phyloP scores from a whole-genome alignment of 2,797 vertebrate genomes.

The Darevskia mixta region DNA sequence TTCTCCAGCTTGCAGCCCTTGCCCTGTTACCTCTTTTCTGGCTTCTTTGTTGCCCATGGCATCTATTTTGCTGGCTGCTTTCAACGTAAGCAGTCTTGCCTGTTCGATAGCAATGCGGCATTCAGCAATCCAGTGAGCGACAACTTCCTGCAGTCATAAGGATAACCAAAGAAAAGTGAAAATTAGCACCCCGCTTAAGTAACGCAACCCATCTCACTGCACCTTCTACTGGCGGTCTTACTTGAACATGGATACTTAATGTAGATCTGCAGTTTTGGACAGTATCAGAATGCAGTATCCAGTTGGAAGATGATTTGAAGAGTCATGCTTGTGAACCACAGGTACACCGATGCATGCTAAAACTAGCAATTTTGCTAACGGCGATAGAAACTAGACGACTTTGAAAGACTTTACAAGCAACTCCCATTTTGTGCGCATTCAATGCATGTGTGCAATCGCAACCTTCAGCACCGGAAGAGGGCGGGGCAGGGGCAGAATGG shows the following conservation, averaged over 20 bases:
- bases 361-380: background rate
- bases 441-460: too few species aligned
- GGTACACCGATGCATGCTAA: background rate
- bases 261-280: background rate
- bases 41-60: slow-evolving; percentile 81
- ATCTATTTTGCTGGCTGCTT: slow-evolving; percentile 87
- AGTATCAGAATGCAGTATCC: background rate
- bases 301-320: background rate
- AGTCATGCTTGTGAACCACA: background rate
- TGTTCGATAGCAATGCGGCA: slow-evolving; percentile 91
- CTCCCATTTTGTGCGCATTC: too few species aligned
- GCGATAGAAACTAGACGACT: background rate
- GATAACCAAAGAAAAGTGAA: background rate
- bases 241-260: background rate
- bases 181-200: background rate
- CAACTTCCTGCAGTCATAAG: slow-evolving; percentile 83
- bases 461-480: too few species aligned
- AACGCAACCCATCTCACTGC: background rate
- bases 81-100: slow-evolving; percentile 88
- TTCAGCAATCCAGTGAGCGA: slow-evolving; percentile 94
- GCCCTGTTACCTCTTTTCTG: slow-evolving; percentile 86
- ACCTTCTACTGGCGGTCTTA: background rate
- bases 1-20: background rate
- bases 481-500: too few species aligned
- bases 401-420: too few species aligned